Conservation (phyloP, 2,113 vertebrate species). For the Alouatta palliata region DNA sequence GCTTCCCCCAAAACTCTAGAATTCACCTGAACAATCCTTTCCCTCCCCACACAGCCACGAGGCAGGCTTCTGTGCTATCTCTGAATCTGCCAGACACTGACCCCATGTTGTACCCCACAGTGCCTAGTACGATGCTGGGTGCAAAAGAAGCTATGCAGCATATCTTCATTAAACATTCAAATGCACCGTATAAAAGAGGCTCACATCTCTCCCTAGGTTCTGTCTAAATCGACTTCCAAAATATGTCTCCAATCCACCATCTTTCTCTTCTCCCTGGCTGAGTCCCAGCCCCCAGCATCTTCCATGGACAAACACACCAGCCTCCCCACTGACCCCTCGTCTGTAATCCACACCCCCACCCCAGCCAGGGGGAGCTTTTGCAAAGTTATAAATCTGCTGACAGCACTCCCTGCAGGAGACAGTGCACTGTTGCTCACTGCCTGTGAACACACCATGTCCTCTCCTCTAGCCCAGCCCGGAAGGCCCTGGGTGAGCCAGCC, state of each 20-base stretch:
- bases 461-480: background rate
- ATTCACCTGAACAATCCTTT: background rate
- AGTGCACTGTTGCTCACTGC: background rate
- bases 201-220: background rate
- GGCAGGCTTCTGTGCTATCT: too few relatives aligned
- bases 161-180: background rate
- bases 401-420: background rate
- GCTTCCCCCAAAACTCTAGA: background rate
- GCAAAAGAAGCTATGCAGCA: accelerated
- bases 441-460: background rate
- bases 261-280: background rate
- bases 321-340: too few relatives aligned
- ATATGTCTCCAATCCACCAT: background rate
- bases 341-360: background rate
- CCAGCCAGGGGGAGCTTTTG: background rate
- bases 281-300: background rate
- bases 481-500: background rate
- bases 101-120: accelerated
- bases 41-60: background rate
- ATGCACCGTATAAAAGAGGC: background rate
- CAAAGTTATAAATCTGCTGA: background rate
- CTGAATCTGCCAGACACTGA: background rate
- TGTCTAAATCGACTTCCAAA: background rate
- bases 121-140: background rate
- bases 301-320: background rate